Conservation (phyloP, 1,140 invertebrate species). For the Megathymus violae region DNA sequence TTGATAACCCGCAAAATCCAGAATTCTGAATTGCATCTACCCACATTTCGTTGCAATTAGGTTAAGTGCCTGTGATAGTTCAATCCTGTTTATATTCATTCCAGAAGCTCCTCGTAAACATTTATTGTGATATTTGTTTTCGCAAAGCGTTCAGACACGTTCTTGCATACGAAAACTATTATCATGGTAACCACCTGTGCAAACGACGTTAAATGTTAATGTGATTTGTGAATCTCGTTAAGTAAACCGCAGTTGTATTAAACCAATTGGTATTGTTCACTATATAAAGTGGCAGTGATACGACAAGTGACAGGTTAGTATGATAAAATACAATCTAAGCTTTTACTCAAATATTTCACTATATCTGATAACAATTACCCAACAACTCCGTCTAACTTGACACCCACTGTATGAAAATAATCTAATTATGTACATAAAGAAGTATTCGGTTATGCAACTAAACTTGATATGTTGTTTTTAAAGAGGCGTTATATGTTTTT, state of each 20-base stretch:
- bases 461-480: neutral
- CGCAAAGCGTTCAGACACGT: slow-evolving; percentile 9
- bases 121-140: slow-evolving; percentile 3
- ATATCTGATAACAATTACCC: slow-evolving; percentile 21
- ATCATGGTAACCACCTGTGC: slow-evolving; percentile 15
- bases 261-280: slow-evolving; percentile 11
- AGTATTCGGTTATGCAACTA: neutral
- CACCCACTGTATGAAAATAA: neutral
- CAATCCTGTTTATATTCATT: neutral
- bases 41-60: slow-evolving; percentile 36
- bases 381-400: neutral
- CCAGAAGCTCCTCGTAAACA: neutral
- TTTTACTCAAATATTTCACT: slow-evolving; percentile 22
- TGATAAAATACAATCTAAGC: slow-evolving; percentile 48
- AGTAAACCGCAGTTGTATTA: neutral
- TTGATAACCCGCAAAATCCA: slow-evolving; percentile 35
- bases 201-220: neutral
- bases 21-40: slow-evolving; percentile 28
- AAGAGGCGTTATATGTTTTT: too few species aligned
- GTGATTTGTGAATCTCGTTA: slow-evolving; percentile 20
- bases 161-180: slow-evolving; percentile 17
- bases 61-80: slow-evolving; percentile 26
- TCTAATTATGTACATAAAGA: neutral
- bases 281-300: slow-evolving; percentile 28
- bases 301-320: slow-evolving; percentile 59